A percentile compares a stretch with the other conserved stretches of the same genome.
These are phyloP conservation scores for Thamnaconus septentrionalis DNA, from an alignment of 2,113 vertebrate genomes.

Conservation along the genomic window DNA sequence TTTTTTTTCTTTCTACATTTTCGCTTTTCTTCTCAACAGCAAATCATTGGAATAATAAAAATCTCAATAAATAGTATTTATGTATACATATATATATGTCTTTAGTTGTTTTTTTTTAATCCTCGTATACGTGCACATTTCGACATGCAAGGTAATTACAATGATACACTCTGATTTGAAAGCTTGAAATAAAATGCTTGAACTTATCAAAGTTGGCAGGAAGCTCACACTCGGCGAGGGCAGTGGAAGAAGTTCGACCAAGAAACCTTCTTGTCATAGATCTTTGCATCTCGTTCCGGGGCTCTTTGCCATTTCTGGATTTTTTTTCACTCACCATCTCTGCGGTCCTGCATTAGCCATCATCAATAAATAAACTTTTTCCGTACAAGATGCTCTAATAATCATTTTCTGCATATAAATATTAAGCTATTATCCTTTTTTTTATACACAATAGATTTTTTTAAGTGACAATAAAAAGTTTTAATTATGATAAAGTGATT, in stretches of 20 bases:
- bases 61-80: constrained; percentile 40
- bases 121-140: constrained; percentile 53
- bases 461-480: too few relatives aligned
- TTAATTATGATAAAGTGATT: too few relatives aligned
- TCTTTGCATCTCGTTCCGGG: constrained; percentile 28
- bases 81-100: constrained; percentile 45
- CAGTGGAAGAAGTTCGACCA: constrained; percentile 33
- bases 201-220: constrained; percentile 18
- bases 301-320: constrained; percentile 26
- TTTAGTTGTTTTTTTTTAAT: constrained; percentile 16
- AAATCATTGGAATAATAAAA: constrained; percentile 44
- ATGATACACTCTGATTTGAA: constrained; percentile 45
- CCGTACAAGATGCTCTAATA: constrained; percentile 23
- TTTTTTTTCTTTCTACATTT: constrained; percentile 27
- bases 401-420: background rate
- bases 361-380: constrained; percentile 38
- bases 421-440: background rate
- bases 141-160: constrained; percentile 71
- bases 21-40: constrained; percentile 47
- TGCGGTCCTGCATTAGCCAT: constrained; percentile 36
- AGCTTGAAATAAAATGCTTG: constrained; percentile 36
- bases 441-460: background rate
- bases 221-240: constrained; percentile 1
- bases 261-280: constrained; percentile 49
- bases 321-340: constrained; percentile 5